Percentiles rank a stretch among this genome's conserved stretches.
Conservation (phyloP, 2,113 vertebrate genomes). For the Mobula hypostoma region DNA sequence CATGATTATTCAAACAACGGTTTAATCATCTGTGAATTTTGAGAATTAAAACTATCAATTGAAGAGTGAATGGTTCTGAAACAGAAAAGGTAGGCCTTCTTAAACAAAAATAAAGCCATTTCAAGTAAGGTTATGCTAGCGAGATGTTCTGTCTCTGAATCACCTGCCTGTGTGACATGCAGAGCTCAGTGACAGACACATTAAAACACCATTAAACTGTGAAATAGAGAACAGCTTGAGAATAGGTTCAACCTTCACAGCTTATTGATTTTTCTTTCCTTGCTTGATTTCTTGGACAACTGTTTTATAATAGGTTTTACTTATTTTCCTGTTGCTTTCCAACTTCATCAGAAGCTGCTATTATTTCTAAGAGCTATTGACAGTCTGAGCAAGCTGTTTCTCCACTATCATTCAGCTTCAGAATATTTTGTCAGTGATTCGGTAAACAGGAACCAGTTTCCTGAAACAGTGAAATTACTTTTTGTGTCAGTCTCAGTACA, state of each 20-base stretch:
- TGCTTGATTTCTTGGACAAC: slow-evolving; percentile 69
- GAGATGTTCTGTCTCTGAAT: slow-evolving; percentile 29
- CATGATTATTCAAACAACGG: slow-evolving; percentile 28
- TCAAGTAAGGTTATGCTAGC: slow-evolving; percentile 22
- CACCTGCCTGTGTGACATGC: slow-evolving; percentile 61
- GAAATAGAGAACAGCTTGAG: slow-evolving; percentile 79
- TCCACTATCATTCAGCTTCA: slow-evolving; percentile 50
- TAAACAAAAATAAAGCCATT: slow-evolving; percentile 7
- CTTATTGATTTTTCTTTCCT: slow-evolving; percentile 61
- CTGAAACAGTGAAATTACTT: slow-evolving; percentile 49
- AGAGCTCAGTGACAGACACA: slow-evolving; percentile 74
- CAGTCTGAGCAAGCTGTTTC: slow-evolving; percentile 55
- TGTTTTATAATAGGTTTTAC: slow-evolving; percentile 75
- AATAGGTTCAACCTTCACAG: slow-evolving; percentile 82
- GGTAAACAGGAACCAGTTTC: slow-evolving; percentile 55
- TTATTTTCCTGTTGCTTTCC: slow-evolving; percentile 70
- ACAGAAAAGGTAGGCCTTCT: neutral
- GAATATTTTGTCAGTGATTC: slow-evolving; percentile 51
- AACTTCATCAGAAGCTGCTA: slow-evolving; percentile 65
- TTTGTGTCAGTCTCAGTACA: slow-evolving; percentile 48
- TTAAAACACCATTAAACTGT: slow-evolving; percentile 84
- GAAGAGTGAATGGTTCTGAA: neutral
- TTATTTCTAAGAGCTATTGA: slow-evolving; percentile 66
- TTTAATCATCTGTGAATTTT: slow-evolving; percentile 34
- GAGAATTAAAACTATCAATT: slow-evolving; percentile 27